Percentiles rank a stretch among this genome's conserved stretches.
phyloP scores from a whole-genome alignment of 2,888 invertebrate genomes.

The Sinohyriopsis cumingii region DNA sequence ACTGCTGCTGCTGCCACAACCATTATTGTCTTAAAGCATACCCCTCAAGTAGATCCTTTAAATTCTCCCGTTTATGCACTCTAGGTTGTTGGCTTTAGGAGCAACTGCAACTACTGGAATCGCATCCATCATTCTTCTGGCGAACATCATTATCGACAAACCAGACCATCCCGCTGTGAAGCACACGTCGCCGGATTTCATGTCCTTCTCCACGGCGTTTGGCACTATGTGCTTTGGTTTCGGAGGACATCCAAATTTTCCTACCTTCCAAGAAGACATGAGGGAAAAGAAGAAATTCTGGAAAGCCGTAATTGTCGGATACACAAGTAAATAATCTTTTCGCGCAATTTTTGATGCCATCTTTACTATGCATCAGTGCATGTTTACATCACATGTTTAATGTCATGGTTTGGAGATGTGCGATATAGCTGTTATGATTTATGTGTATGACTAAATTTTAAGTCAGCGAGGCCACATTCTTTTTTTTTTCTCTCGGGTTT shows the following conservation, averaged over 20 bases:
- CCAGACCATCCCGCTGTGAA: conserved; percentile 28
- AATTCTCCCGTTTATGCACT: conserved; percentile 83
- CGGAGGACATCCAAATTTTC: conserved; percentile 82
- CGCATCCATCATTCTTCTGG: conserved; percentile 79
- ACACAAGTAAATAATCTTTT: conserved; percentile 75
- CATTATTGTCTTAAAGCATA: too few species aligned
- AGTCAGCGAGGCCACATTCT: too few species aligned
- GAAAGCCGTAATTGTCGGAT: conserved; percentile 81
- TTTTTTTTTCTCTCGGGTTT: too few species aligned
- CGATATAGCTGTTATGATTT: too few species aligned
- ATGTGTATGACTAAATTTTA: too few species aligned
- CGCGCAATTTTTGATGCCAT: too few species aligned
- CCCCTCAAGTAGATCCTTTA: too few species aligned
- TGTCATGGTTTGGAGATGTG: too few species aligned
- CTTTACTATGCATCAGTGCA: too few species aligned
- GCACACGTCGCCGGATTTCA: conserved; percentile 67
- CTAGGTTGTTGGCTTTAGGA: conserved; percentile 78
- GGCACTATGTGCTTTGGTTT: conserved; percentile 82
- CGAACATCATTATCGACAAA: conserved; percentile 77
- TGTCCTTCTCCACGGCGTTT: conserved; percentile 80
- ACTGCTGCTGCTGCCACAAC: too few species aligned
- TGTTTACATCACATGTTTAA: too few species aligned
- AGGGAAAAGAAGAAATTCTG: conserved; percentile 82
- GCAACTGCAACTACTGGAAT: conserved; percentile 78
- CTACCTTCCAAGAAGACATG: conserved; percentile 95